Base-by-base conservation (phyloP, 2,797 vertebrate species). In the Amblyraja radiata region DNA sequence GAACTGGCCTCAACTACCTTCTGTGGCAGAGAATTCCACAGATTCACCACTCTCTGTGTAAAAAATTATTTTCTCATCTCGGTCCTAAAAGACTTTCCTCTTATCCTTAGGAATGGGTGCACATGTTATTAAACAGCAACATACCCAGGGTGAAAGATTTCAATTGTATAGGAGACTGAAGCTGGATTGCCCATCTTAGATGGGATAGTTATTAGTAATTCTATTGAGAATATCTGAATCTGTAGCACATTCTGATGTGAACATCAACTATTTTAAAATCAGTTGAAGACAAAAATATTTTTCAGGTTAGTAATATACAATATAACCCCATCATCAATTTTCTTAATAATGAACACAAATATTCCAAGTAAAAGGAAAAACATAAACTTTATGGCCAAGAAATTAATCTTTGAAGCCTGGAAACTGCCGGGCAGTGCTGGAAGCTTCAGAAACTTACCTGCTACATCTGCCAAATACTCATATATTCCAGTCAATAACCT, bases 391-490 rank as follows among this genome's bases (percentile, higher is more conserved):
- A 10, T 61, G 54, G 3, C 23, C 10, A 11, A 11, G 54, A 61
- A 18, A 61, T 78, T 32, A 78, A 78, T 78, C 8, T 9, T 10
- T 32, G 11, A n/a, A 28, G 25, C 54, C 54, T n/a, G 23, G 10
- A n/a, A 58, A 84, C 25, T 84, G 10, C 18, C 32, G 18, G 6
- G 39, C 46, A 46, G 39, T 81, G 16, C 32, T 10, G 9, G 54
- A 61, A 83, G 9, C 23, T 54, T 46, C 46, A 6, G 46, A 54
- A 63, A 96, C 96, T 96, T 94, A 97, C 97, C 97, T 0, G 97
- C 97, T 94, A 96, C 96, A 94, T 96, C 0, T 1, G 97, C 96
- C 94, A 97, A 95, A 95, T 96, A 97, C 94, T 93, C 96, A 95
- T 97, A 97, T n/a, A 97, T 93, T 93, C 97, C 96, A 0, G 97